Percentiles rank a stretch among this genome's conserved stretches.
These are phyloP conservation scores for Anthrax anthrax DNA, from an alignment of 2,888 invertebrate species.

Conservation along the genomic window DNA sequence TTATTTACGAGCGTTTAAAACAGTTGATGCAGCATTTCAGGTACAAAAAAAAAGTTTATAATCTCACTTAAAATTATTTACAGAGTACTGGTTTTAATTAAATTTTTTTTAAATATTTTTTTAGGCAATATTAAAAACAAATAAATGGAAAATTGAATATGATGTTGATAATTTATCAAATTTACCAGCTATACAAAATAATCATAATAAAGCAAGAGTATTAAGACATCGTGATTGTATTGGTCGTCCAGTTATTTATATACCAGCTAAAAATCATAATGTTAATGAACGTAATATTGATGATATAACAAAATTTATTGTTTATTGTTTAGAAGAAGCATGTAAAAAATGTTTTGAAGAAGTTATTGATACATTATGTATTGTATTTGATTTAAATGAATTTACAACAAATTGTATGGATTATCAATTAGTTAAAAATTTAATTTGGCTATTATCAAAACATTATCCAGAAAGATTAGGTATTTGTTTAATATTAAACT, in stretches of 20 bases:
- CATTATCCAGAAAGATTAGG: conserved; percentile 69
- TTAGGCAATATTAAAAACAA: conserved; percentile 61
- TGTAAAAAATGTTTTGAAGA: conserved; percentile 67
- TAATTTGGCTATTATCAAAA: conserved; percentile 61
- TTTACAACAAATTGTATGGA: conserved; percentile 68
- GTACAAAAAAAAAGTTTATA: conserved; percentile 38
- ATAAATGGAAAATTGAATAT: conserved; percentile 64
- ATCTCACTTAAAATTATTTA: no score
- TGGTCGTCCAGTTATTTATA: conserved; percentile 63
- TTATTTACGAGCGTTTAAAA: conserved; percentile 60
- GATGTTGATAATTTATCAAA: conserved; percentile 46
- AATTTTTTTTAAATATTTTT: conserved; percentile 17
- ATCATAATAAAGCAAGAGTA: conserved; percentile 52
- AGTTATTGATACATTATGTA: conserved; percentile 63
- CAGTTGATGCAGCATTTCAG: conserved; percentile 59
- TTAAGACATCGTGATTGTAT: conserved; percentile 54
- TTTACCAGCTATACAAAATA: conserved; percentile 39
- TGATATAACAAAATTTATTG: conserved; percentile 64
- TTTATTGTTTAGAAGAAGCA: conserved; percentile 60
- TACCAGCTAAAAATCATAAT: conserved; percentile 61
- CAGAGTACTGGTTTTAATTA: no score
- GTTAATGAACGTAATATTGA: conserved; percentile 56
- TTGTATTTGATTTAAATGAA: conserved; percentile 60
- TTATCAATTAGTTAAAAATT: conserved; percentile 62
- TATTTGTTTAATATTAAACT: conserved; percentile 58